A percentile compares a stretch with the other conserved stretches of the same genome.
phyloP scores from a whole-genome alignment of 2,888 invertebrate genomes.

The Penaeus monodon region DNA sequence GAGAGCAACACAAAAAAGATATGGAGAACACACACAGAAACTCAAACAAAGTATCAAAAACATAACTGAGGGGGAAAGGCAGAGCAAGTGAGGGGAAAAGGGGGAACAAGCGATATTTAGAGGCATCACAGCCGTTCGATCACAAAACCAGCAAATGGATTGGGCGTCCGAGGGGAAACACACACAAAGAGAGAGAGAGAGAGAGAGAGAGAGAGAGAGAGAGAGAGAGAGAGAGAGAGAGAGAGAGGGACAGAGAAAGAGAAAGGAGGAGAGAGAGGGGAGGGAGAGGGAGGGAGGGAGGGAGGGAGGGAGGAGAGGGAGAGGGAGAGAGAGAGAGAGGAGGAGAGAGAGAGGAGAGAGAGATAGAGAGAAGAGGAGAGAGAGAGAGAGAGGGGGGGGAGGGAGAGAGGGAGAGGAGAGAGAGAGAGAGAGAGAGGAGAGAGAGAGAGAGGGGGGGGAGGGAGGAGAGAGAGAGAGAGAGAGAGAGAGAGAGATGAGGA shows the following conservation, averaged over 20 bases:
- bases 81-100: too few relatives aligned
- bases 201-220: constrained; percentile 18
- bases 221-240: constrained; percentile 25
- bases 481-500: too few relatives aligned
- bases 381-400: constrained; percentile 9
- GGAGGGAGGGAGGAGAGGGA: not conserved
- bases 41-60: too few relatives aligned
- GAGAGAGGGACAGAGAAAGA: constrained; percentile 26
- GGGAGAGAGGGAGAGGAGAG: not conserved
- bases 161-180: not conserved
- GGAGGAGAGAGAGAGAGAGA: too few relatives aligned
- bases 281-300: constrained; percentile 5
- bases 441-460: too few relatives aligned
- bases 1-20: too few relatives aligned
- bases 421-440: constrained; percentile 1
- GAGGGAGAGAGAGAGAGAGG: not conserved
- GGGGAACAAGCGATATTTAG: too few relatives aligned
- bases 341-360: not conserved
- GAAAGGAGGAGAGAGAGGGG: not conserved
- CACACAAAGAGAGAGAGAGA: constrained; percentile 6
- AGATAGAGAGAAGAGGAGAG: not conserved
- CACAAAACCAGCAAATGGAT: too few relatives aligned
- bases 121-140: too few relatives aligned
- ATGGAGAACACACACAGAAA: too few relatives aligned
- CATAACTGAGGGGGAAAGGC: too few relatives aligned